Evolutionary conservation across 2,888 invertebrate species (phyloP), one percentile per base, ranked within the genome.

Genomic region (Ornithoptera priamus): DNA sequence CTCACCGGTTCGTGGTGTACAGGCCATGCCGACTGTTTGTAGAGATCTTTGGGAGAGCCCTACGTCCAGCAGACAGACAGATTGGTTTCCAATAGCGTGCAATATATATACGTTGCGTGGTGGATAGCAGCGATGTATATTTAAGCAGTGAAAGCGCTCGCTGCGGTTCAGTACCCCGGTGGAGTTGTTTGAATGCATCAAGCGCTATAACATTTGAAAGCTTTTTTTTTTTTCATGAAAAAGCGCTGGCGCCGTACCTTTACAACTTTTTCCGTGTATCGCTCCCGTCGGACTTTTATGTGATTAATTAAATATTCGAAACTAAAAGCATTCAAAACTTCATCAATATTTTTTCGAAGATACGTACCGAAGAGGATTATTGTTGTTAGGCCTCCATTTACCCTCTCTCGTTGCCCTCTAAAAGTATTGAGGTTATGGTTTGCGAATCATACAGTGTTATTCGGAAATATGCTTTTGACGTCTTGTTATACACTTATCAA

Each of bases 161-260:
- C 58, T 62, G 20, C 65, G 65, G 65, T 62, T 65, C 69, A 65
- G 58, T 42, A 65, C 69, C 62, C 62, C 36, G 36, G 15, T 65
- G 50, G 22, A 66, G 69, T 69, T 69, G 69, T 69, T 69, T 69
- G 69, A 65, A 69, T 69, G 69, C 69, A 65, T 66, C 69, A 66
- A 69, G 65, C 65, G 65, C 58, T 69, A 69, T 65, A 65, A 65
- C 65, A 65, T 65, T 58, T 58, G 62, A 57, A 62, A 61, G 42
- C 6, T 56, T 69, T 69, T 64, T 68, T n/a, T n/a, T n/a, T 65
- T 67, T 67, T 62, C 60, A 62, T 57, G 58, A 69, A 61, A 65
- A 50, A 22, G 18, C 50, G 57, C 58, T n/a, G 62, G n/a, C n/a
- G 62, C 62, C 62, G 50, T 57, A 58, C 58, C 58, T 65, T 57